Percentiles rank a stretch among this genome's conserved stretches.
Conservation (phyloP, 2,888 invertebrate genomes). For the Brenthis hecate region DNA sequence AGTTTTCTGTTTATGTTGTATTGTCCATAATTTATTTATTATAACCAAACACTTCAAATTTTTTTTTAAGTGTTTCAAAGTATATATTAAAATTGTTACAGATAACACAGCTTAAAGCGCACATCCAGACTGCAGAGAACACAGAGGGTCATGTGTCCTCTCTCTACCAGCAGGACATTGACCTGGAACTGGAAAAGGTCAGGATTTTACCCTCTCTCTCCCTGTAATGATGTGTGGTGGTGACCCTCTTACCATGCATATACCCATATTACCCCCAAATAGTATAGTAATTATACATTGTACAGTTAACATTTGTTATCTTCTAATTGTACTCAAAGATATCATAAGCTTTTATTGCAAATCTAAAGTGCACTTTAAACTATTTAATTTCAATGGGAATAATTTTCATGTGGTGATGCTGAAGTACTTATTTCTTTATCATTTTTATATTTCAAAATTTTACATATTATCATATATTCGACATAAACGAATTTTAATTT, state of each 20-base stretch:
- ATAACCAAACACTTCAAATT: too few relatives aligned
- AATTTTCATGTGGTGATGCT: too few relatives aligned
- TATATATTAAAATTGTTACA: slow-evolving; percentile 35
- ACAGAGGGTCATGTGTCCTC: slow-evolving; percentile 67
- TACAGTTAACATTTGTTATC: background rate
- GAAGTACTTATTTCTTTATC: background rate
- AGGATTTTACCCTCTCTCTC: slow-evolving; percentile 37
- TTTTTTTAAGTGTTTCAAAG: background rate
- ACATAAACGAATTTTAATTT: too few relatives aligned
- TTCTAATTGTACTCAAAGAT: too few relatives aligned
- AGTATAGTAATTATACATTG: background rate
- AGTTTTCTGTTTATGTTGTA: background rate
- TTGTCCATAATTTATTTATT: background rate
- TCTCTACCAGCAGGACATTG: slow-evolving; percentile 81
- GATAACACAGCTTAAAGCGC: slow-evolving; percentile 80
- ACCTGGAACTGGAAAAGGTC: slow-evolving; percentile 78
- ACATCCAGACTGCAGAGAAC: slow-evolving; percentile 73
- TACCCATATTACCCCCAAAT: background rate
- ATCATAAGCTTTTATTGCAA: background rate
- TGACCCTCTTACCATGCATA: slow-evolving; percentile 15
- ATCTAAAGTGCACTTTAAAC: background rate
- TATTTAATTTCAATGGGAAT: background rate
- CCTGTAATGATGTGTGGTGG: slow-evolving; percentile 11
- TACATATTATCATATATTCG: too few relatives aligned
- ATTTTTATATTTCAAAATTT: too few relatives aligned